Base-by-base conservation (phyloP, 1,140 invertebrate species). In the Brachionus koreanus region DNA sequence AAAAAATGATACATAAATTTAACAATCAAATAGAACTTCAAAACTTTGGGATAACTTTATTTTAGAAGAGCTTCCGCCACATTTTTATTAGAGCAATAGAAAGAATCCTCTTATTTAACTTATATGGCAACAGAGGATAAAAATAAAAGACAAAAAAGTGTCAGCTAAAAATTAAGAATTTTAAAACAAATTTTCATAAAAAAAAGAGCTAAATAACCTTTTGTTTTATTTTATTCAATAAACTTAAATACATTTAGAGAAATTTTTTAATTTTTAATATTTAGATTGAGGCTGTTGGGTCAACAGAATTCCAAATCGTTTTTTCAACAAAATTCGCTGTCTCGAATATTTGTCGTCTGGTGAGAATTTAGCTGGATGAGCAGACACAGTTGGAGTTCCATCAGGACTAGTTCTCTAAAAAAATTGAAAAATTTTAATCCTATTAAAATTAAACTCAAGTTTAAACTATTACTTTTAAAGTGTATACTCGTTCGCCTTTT, bases 281-380 rank as follows among this genome's bases (percentile, higher is more conserved):
- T 84, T 84, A 63, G 92, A 92, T 87, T 92, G 91, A 23, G 93
- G 92, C 86, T 93, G 91, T 88, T 96, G 95, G n/a, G 93, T 96
- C 10, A 93, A 90, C 19, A 98, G 89, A 42, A 98, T 89, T 10
- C 93, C 93, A 90, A 95, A 97, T 87, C 96, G 90, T 86, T 94
- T 93, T 88, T 98, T 98, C 43, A 96, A 92, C 1, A 91, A 94
- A 72, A 98, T 92, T 83, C 96, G 91, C 86, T 97, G 92, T 84
- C 93, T 91, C 0, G 96, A 98, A 87, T 94, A 96, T 88, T 95
- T 95, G 86, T 98, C 96, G 89, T 97, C 95, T 0, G 96, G 95
- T 13, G 95, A 96, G 87, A 98, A 98, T 83, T 94, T 91, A 83
- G 96, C 95, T 87, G 95, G 94, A 91, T 97, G 95, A 42, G 95